Base-by-base conservation (phyloP, 2,113 vertebrate genomes). In the Cettia cetti region DNA sequence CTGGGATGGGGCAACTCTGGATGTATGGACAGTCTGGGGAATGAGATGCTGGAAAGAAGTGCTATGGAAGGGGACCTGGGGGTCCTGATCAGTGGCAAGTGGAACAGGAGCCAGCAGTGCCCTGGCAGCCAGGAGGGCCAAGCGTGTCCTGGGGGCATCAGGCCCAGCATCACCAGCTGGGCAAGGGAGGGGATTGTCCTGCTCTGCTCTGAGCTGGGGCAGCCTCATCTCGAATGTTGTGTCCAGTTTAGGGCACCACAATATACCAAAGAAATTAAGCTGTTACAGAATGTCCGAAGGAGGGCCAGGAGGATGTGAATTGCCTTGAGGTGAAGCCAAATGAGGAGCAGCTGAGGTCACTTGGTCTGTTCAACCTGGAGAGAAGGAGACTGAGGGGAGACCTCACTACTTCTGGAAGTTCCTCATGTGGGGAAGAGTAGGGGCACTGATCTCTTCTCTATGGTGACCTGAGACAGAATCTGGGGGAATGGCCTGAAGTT, bases 131-230 rank as follows among this genome's bases (percentile, higher is more conserved):
- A 24, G 33, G 33, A 65, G 40, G 20, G 33, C 20, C 49, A 65
- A 19, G 11, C 0, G 0, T 54, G 39, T 45, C 50, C 61, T 65
- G 9, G 20, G 30, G 3, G 20, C 49, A 45, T 37, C 61, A 45
- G 49, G 26, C 1, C 0, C 50, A 65, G 26, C 50, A 80, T 26
- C 0, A 0, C 10, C 33, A 66, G 15, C 39, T 0, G 0, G 37
- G 23, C 19, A 30, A 53, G 31, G 49, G 31, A 53, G 24, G 49
- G 37, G 24, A 79, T 65, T 53, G 24, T 35, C 44, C 44, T 45
- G 44, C 44, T 45, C 17, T 45, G 3, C 2, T 79, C 13, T 65
- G 50, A 4, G 0, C 50, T 45, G 40, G 10, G 50, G 11, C 10
- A 10, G 33, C 40, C 33, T 54, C 21, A 24, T 7, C 20, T 54